Conservation (phyloP, 2,888 invertebrate species). For the Hetaerina titia region DNA sequence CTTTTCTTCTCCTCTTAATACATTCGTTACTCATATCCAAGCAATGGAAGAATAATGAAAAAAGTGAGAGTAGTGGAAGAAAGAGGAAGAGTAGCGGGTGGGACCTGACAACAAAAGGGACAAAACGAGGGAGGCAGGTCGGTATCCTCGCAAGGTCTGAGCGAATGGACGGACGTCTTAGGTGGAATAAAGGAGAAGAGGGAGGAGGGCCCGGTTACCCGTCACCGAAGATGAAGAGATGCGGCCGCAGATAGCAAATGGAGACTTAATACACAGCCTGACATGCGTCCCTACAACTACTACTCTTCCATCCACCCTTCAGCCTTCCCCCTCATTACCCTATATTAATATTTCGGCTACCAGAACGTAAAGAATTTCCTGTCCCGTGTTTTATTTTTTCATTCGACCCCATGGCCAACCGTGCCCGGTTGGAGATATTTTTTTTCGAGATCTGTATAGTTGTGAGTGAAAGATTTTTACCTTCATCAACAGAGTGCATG, state of each 20-base stretch:
- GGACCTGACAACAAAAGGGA: not conserved
- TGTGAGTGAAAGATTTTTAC: not conserved
- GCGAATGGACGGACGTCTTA: not conserved
- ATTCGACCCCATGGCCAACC: not conserved
- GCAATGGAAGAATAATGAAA: no score
- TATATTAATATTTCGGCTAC: constrained; percentile 13
- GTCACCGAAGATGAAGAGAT: constrained; percentile 13
- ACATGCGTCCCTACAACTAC: constrained; percentile 57
- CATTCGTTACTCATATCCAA: no score
- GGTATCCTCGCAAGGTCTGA: no score
- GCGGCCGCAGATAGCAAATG: constrained; percentile 17
- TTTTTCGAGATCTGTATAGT: not conserved
- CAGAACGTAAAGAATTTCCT: not conserved
- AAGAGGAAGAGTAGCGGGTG: not conserved
- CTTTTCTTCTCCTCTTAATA: no score
- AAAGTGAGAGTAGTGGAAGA: not conserved
- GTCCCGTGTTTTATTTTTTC: not conserved
- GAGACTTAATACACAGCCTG: constrained; percentile 49
- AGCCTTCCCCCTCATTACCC: not conserved
- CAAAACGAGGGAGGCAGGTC: no score
- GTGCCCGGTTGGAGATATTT: not conserved
- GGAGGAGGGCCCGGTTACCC: not conserved
- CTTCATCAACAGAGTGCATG: no score
- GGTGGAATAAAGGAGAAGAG: not conserved
- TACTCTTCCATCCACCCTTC: not conserved